Conservation (phyloP, 2,113 vertebrate genomes). For the Triplophysa tibetana region DNA sequence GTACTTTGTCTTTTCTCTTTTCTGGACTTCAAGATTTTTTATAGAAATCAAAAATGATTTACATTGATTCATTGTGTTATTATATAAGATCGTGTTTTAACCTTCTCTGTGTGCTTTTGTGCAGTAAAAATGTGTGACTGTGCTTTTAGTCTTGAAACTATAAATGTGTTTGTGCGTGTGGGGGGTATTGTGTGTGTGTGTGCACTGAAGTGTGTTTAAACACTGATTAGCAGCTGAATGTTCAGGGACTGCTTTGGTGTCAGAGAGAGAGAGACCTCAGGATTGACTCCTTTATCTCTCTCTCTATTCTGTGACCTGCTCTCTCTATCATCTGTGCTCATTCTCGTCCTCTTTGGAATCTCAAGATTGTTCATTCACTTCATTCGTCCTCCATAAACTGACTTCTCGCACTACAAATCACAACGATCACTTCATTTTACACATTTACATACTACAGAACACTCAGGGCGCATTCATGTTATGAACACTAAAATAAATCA, state of each 20-base stretch:
- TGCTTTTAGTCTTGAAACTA: too few species aligned
- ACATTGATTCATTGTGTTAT: neutral
- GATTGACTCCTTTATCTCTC: slow-evolving; percentile 6
- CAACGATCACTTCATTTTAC: slow-evolving; percentile 11
- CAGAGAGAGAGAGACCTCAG: slow-evolving; percentile 10
- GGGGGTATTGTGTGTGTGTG: neutral
- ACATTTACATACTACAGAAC: neutral
- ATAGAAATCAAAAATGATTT: neutral
- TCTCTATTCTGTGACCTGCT: slow-evolving; percentile 17
- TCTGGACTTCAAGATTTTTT: neutral
- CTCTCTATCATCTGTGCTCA: slow-evolving; percentile 12
- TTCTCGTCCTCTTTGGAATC: slow-evolving; percentile 15
- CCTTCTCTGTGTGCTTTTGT: neutral
- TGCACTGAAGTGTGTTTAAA: slow-evolving; percentile 38
- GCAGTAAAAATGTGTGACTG: neutral
- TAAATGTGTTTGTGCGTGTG: neutral
- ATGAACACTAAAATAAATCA: too few species aligned
- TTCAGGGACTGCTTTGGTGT: neutral
- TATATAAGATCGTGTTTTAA: neutral
- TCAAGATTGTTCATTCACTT: neutral
- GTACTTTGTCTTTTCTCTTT: neutral
- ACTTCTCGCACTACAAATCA: neutral
- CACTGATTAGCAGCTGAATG: slow-evolving; percentile 34
- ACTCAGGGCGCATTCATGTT: too few species aligned
- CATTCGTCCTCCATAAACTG: neutral